Percentiles rank a stretch among this genome's conserved stretches.
These are phyloP conservation scores for Sphinx pinastri DNA, from an alignment of 2,888 invertebrate species.

Conservation along the genomic window DNA sequence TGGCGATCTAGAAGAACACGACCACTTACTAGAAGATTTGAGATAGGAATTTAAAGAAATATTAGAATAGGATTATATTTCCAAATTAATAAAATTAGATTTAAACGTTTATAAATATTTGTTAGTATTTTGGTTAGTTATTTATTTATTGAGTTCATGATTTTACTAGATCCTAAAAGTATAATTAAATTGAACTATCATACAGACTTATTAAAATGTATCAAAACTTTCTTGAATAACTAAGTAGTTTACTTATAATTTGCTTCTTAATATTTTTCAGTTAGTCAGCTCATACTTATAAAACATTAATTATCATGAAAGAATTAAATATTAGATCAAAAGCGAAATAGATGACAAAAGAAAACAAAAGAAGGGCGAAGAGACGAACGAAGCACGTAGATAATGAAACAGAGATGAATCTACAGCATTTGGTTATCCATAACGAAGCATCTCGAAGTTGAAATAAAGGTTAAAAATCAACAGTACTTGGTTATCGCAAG, in stretches of 20 bases:
- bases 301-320: background rate
- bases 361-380: slow-evolving; percentile 56
- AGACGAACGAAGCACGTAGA: slow-evolving; percentile 33
- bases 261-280: background rate
- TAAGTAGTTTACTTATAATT: background rate
- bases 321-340: background rate
- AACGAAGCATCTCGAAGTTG: no score
- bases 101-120: no score
- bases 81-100: no score
- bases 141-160: no score
- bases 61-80: no score
- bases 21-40: background rate
- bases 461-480: slow-evolving; percentile 3
- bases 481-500: background rate
- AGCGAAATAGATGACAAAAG: background rate
- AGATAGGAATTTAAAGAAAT: slow-evolving; percentile 10
- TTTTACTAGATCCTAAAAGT: no score
- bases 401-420: no score
- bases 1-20: slow-evolving; percentile 84
- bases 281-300: background rate
- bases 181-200: no score
- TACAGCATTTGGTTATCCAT: no score
- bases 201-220: background rate
- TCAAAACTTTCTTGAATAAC: no score
- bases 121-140: no score